These are phyloP conservation scores for Oxytorus armatus DNA, from an alignment of 2,888 invertebrate species.

Conservation along the genomic window DNA sequence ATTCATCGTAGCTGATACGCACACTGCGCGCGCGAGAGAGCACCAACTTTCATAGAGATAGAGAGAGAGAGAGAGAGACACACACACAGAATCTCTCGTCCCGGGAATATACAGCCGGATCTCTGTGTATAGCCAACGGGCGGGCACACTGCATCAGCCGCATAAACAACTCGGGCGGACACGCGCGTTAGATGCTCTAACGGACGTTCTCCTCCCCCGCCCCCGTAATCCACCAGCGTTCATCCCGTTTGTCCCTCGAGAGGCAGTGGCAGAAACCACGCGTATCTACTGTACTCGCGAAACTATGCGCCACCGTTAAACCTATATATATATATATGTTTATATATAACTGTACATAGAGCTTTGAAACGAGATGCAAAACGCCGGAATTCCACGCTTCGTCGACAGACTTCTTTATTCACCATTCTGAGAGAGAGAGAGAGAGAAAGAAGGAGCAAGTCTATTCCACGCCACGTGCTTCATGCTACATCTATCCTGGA, in stretches of 20 bases:
- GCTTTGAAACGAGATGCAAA: slow-evolving; percentile 68
- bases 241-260: slow-evolving; percentile 55
- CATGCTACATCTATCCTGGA: neutral
- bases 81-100: slow-evolving; percentile 38
- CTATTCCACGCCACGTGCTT: slow-evolving; percentile 34
- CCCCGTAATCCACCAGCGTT: slow-evolving; percentile 47
- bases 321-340: slow-evolving; percentile 35
- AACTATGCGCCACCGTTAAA: slow-evolving; percentile 56
- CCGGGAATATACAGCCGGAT: slow-evolving; percentile 65
- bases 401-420: slow-evolving; percentile 68
- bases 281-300: slow-evolving; percentile 51
- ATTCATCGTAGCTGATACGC: slow-evolving; percentile 83
- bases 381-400: slow-evolving; percentile 69
- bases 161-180: slow-evolving; percentile 82
- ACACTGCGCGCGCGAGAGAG: slow-evolving; percentile 60
- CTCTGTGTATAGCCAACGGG: slow-evolving; percentile 69
- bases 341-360: slow-evolving; percentile 13
- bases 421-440: slow-evolving; percentile 19
- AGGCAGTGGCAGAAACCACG: slow-evolving; percentile 54
- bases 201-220: slow-evolving; percentile 74
- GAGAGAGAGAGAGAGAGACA: slow-evolving; percentile 35
- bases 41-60: slow-evolving; percentile 9
- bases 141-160: slow-evolving; percentile 72
- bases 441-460: slow-evolving; percentile 13
- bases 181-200: slow-evolving; percentile 82